These are phyloP conservation scores for Bombus waltoni DNA, from an alignment of 1,140 invertebrate species.

Conservation along the genomic window DNA sequence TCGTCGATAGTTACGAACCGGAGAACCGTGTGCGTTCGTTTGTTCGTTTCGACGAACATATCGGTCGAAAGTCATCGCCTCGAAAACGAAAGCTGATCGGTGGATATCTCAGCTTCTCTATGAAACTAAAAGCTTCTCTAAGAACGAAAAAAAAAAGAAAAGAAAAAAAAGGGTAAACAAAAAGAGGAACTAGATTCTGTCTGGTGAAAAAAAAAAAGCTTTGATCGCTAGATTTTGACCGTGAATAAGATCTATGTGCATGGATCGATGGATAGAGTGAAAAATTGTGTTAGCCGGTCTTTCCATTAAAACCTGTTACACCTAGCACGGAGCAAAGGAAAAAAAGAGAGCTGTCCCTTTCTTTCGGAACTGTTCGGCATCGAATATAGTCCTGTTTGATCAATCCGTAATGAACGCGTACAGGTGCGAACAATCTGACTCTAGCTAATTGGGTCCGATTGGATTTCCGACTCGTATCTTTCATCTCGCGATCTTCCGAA, in stretches of 20 bases:
- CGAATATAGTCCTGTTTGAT: background rate
- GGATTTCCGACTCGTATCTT: background rate
- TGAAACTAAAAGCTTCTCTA: background rate
- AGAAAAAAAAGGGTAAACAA: background rate
- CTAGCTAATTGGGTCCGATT: background rate
- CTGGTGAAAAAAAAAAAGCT: background rate
- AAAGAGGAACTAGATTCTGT: background rate
- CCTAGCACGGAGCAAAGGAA: background rate
- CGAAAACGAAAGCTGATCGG: background rate
- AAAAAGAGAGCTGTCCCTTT: background rate
- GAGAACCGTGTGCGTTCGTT: background rate
- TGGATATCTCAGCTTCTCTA: background rate
- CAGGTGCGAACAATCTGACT: background rate
- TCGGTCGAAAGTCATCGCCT: conserved; percentile 61
- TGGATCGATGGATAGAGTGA: background rate
- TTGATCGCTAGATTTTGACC: background rate
- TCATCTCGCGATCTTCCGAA: background rate
- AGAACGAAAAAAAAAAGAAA: background rate
- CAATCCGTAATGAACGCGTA: background rate
- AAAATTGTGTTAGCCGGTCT: conserved; percentile 3
- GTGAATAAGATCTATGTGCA: background rate
- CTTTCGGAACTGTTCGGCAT: background rate
- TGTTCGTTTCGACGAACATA: background rate
- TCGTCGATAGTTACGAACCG: conserved; percentile 1
- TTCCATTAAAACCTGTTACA: background rate